Percentiles rank a stretch among this genome's conserved stretches.
Conservation (phyloP, 92 coral and sea anemone genomes). For the Nematostella vectensis region DNA sequence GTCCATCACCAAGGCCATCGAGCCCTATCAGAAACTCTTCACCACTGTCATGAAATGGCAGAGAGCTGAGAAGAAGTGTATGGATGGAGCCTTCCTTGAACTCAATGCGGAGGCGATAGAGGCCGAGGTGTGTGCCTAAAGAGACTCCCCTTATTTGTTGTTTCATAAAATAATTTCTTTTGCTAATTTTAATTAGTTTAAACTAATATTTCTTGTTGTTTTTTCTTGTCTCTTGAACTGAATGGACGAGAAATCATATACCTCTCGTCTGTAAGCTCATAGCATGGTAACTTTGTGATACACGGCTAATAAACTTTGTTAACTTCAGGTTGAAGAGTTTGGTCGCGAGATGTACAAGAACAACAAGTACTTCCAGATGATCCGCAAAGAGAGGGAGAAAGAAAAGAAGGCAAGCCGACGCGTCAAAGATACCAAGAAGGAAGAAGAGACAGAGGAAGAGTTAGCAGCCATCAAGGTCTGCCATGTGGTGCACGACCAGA, state of each 20-base stretch:
- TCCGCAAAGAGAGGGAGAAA: conserved; percentile 83
- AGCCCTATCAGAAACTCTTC: conserved; percentile 95
- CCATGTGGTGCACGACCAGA: conserved; percentile 75
- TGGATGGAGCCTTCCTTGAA: conserved; percentile 97
- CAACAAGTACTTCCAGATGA: conserved; percentile 72
- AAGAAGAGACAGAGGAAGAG: conserved; percentile 66
- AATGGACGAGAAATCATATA: too few relatives aligned
- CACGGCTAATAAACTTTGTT: too few relatives aligned
- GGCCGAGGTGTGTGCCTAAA: conserved; percentile 64
- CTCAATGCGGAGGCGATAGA: conserved; percentile 88
- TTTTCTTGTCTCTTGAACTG: too few relatives aligned
- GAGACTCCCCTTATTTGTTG: too few relatives aligned
- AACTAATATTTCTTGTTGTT: background rate
- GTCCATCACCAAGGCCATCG: conserved; percentile 72
- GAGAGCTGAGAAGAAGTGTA: conserved; percentile 97
- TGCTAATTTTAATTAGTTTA: background rate
- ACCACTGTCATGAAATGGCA: conserved; percentile 92
- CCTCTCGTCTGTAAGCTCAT: too few relatives aligned
- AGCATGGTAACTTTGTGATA: too few relatives aligned
- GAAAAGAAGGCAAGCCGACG: conserved; percentile 80
- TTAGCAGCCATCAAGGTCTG: conserved; percentile 74
- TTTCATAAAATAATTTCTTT: background rate
- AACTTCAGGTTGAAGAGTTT: conserved; percentile 79
- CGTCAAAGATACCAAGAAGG: conserved; percentile 64
- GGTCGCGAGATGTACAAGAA: conserved; percentile 99